These are phyloP conservation scores for Sphenodon punctatus DNA, from an alignment of 2,797 vertebrate genomes.

Conservation along the genomic window DNA sequence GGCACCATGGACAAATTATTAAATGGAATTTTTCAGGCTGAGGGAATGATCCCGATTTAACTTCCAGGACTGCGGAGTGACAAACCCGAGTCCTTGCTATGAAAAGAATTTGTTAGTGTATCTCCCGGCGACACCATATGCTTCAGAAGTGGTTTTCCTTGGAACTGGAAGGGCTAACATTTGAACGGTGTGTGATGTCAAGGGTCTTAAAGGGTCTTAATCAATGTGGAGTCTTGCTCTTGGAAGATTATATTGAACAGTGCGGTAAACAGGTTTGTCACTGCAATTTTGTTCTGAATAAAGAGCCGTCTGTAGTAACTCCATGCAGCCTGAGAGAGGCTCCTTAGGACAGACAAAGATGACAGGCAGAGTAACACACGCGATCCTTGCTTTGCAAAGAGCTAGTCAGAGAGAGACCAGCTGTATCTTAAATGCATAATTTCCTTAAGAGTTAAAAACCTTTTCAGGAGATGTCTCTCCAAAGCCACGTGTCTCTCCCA, in stretches of 20 bases:
- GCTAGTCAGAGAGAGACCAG: conserved; percentile 22
- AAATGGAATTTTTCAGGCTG: neutral
- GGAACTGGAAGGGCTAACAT: conserved; percentile 42
- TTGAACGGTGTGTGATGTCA: conserved; percentile 49
- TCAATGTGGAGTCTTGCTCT: conserved; percentile 77
- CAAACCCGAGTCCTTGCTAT: neutral
- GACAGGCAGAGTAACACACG: neutral
- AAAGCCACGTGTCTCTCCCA: too few species aligned
- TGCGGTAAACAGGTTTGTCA: conserved; percentile 59
- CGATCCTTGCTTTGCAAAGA: neutral
- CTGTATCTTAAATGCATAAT: neutral
- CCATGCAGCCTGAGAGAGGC: conserved; percentile 74
- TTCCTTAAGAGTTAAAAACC: conserved; percentile 8
- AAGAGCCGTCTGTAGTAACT: conserved; percentile 69
- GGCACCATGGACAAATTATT: neutral
- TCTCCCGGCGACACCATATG: neutral
- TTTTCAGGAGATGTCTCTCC: too few species aligned
- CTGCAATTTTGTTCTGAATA: conserved; percentile 51
- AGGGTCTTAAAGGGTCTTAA: conserved; percentile 48
- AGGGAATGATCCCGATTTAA: fast-evolving
- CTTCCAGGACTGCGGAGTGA: neutral
- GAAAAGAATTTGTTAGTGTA: neutral
- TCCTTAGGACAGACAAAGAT: conserved; percentile 71
- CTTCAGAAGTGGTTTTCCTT: neutral
- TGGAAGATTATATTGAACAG: conserved; percentile 63